A percentile compares a stretch with the other conserved stretches of the same genome.
Evolutionary conservation across 35 echinoderm and acorn worm species (phyloP).

Genomic region (Chiridota heheva): DNA sequence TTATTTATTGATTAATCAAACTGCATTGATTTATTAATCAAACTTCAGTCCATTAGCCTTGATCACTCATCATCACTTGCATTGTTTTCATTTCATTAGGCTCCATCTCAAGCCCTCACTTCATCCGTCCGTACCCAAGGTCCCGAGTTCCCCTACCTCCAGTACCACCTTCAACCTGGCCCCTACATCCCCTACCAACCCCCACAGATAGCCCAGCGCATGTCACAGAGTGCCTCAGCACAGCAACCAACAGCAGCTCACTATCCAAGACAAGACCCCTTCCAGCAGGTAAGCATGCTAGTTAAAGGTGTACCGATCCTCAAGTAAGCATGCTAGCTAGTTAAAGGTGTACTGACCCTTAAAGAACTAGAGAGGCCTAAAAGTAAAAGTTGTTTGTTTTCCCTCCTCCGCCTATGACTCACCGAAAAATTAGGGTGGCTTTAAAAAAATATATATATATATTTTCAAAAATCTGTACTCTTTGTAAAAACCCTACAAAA

Average conservation of each 20-base stretch:
- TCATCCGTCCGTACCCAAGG: constrained; percentile 71
- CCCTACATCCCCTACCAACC: constrained; percentile 99
- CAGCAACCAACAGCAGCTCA: constrained; percentile 46
- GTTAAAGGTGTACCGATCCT: not conserved
- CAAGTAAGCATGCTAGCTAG: not conserved
- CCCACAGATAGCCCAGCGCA: constrained; percentile 91
- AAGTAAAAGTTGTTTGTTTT: too few relatives aligned
- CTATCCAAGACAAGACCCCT: constrained; percentile 91
- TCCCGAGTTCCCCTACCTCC: constrained; percentile 91
- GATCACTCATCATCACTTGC: too few relatives aligned
- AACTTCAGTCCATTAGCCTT: too few relatives aligned
- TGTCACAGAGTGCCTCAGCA: constrained; percentile 63
- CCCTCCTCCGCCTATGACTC: too few relatives aligned
- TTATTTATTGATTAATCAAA: too few relatives aligned
- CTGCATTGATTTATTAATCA: too few relatives aligned
- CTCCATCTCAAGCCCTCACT: constrained; percentile 70
- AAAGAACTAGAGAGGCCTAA: too few relatives aligned
- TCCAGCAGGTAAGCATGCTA: constrained; percentile 74
- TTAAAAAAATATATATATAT: too few relatives aligned
- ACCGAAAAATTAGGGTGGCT: too few relatives aligned
- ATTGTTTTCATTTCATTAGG: constrained; percentile 40
- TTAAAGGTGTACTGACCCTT: too few relatives aligned
- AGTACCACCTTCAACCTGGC: constrained; percentile 98
- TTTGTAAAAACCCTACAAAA: too few relatives aligned
- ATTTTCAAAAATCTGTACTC: too few relatives aligned